phyloP scores from a whole-genome alignment of 1,140 invertebrate genomes.

The Pogonomyrmex californicus region DNA sequence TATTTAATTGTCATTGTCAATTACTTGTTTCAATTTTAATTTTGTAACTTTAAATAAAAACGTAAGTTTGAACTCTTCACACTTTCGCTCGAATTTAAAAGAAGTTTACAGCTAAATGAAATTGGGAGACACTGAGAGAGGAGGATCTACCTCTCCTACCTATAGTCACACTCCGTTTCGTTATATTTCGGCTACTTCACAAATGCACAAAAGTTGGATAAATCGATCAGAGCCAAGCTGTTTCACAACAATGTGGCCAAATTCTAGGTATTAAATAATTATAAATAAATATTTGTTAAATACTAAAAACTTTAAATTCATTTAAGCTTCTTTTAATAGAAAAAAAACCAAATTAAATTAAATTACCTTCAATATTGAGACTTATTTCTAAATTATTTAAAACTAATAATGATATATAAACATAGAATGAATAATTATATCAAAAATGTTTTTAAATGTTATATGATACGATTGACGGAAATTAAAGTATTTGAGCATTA shows the following conservation, averaged over 20 bases:
- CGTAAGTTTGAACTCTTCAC: not conserved
- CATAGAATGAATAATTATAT: not conserved
- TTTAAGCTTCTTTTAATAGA: conserved; percentile 6
- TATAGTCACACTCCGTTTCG: not conserved
- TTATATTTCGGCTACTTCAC: conserved; percentile 26
- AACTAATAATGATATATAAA: not conserved
- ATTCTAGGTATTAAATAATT: conserved; percentile 35
- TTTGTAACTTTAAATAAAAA: conserved; percentile 34
- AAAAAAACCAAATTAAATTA: not conserved
- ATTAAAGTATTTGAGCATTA: not conserved
- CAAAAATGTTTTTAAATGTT: conserved; percentile 21
- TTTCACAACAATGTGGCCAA: not conserved
- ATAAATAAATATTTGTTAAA: not conserved
- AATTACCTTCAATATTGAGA: not conserved
- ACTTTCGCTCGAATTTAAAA: conserved; percentile 22
- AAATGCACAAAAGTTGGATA: conserved; percentile 9
- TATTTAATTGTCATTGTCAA: not conserved
- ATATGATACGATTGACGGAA: not conserved
- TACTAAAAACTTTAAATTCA: not conserved
- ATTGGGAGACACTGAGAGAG: conserved; percentile 22
- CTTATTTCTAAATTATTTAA: conserved; percentile 4
- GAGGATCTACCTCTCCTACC: not conserved
- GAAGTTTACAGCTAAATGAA: conserved; percentile 45
- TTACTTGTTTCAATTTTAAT: not conserved
- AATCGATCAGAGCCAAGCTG: conserved; percentile 34